Percentiles rank a stretch among this genome's conserved stretches.
These are phyloP conservation scores for Xylocopa sonorina DNA, from an alignment of 1,140 invertebrate species.

Conservation along the genomic window DNA sequence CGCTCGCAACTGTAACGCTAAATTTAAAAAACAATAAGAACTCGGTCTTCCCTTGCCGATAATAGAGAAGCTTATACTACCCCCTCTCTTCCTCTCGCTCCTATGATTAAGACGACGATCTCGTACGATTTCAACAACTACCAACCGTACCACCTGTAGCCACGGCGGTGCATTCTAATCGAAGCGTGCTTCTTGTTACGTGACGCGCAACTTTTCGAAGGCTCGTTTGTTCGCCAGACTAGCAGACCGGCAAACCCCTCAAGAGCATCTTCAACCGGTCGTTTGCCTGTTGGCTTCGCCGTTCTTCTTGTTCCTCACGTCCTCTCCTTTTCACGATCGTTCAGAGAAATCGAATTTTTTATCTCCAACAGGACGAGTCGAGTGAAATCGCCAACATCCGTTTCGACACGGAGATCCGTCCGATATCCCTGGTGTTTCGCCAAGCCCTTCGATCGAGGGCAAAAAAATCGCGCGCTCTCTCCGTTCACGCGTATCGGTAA, in stretches of 20 bases:
- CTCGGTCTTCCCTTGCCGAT: not conserved
- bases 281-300: not conserved
- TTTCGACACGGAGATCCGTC: not conserved
- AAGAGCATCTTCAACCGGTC: not conserved
- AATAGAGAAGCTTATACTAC: not conserved
- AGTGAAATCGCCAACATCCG: not conserved
- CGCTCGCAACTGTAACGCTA: conserved; percentile 9
- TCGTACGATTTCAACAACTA: not conserved
- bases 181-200: not conserved
- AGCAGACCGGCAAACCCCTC: not conserved
- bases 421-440: not conserved
- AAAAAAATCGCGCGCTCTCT: not conserved
- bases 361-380: not conserved
- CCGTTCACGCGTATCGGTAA: not conserved
- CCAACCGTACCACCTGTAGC: not conserved
- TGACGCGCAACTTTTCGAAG: not conserved
- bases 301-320: not conserved
- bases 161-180: not conserved
- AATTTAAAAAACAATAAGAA: conserved; percentile 14
- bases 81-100: not conserved
- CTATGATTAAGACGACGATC: no score
- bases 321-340: not conserved
- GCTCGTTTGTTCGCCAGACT: not conserved
- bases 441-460: not conserved
- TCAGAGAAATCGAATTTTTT: not conserved